Conservation (phyloP, 2,113 vertebrate species). For the Dicrurus megarhynchus region DNA sequence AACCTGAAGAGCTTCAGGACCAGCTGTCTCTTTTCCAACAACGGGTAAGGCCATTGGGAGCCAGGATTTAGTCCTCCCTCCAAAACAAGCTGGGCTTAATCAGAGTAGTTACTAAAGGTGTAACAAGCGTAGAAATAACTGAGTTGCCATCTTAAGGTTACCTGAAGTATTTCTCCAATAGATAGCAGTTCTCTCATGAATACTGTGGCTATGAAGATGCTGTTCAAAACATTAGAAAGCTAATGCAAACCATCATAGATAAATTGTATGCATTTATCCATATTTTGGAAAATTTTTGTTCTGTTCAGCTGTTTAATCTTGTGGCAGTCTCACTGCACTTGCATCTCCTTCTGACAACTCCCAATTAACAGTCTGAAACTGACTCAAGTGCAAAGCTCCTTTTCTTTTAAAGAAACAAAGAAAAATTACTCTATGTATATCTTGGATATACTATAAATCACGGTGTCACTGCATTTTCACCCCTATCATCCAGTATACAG, state of each 20-base stretch:
- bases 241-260: background rate
- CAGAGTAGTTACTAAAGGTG: fast-evolving
- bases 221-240: background rate
- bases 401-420: constrained; percentile 16
- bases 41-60: background rate
- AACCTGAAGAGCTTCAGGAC: background rate
- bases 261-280: background rate
- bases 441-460: constrained; percentile 14
- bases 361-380: background rate
- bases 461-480: background rate
- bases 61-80: background rate
- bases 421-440: background rate
- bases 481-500: background rate
- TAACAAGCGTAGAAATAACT: background rate
- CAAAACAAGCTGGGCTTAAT: background rate
- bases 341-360: background rate
- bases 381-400: background rate
- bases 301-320: background rate
- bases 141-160: background rate
- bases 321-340: background rate
- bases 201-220: background rate
- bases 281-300: background rate
- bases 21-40: background rate
- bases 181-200: background rate
- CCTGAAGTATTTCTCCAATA: background rate